These are phyloP conservation scores for Spodoptera litura DNA, from an alignment of 1,140 invertebrate species.

Conservation along the genomic window DNA sequence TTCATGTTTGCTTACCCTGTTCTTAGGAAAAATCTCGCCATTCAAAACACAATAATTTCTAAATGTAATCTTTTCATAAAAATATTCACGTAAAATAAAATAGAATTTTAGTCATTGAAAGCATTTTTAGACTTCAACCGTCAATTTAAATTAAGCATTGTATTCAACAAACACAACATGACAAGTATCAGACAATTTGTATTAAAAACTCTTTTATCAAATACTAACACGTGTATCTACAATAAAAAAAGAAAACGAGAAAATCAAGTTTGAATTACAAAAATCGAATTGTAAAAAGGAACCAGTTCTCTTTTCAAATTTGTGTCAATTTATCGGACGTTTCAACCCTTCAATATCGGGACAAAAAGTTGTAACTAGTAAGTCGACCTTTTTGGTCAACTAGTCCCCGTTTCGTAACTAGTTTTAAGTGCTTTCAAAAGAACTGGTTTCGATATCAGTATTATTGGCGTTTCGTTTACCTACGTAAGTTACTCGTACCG, in stretches of 20 bases:
- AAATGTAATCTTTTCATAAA: too few relatives aligned
- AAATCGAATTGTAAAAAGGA: background rate
- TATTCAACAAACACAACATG: background rate
- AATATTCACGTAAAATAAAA: too few relatives aligned
- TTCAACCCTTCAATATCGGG: constrained; percentile 24
- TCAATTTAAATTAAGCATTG: background rate
- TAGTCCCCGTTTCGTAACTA: constrained; percentile 20
- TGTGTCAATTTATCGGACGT: constrained; percentile 1
- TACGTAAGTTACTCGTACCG: background rate
- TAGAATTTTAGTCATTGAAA: too few relatives aligned
- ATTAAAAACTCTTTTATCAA: background rate
- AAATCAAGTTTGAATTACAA: constrained; percentile 25
- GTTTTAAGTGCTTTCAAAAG: constrained; percentile 25
- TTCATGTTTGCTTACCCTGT: too few relatives aligned
- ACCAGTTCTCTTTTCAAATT: constrained; percentile 27
- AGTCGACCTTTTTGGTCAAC: constrained; percentile 22
- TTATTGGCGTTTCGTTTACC: constrained; percentile 18
- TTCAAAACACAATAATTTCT: too few relatives aligned
- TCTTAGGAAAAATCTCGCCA: too few relatives aligned
- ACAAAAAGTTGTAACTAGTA: constrained; percentile 25
- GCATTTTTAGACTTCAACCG: background rate
- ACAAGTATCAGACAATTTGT: background rate
- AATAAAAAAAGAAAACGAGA: constrained; percentile 28
- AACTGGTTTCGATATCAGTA: constrained; percentile 20
- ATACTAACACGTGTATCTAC: background rate